Conservation (phyloP, 2,888 invertebrate species). For the Fragum whitleyi region DNA sequence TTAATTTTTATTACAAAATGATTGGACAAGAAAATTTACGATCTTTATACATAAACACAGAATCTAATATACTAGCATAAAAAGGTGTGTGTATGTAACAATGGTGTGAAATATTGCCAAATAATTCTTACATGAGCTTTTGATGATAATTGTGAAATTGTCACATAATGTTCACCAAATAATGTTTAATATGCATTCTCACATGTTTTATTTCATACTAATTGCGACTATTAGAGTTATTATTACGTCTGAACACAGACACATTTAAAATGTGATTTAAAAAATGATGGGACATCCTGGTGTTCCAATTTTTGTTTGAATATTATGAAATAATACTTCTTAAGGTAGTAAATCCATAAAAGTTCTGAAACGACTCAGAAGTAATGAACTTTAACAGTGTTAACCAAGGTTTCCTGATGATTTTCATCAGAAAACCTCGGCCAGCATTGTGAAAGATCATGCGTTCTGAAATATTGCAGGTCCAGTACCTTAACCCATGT, state of each 20-base stretch:
- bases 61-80: conserved; percentile 3
- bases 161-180: conserved; percentile 50
- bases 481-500: too few species aligned
- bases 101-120: conserved; percentile 51
- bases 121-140: conserved; percentile 50
- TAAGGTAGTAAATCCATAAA: too few species aligned
- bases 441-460: too few species aligned
- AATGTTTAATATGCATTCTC: conserved; percentile 52
- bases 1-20: conserved; percentile 53
- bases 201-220: conserved; percentile 51
- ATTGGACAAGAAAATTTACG: conserved; percentile 27
- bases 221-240: conserved; percentile 33
- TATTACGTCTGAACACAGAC: conserved; percentile 22
- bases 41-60: background rate
- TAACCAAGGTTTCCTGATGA: too few species aligned
- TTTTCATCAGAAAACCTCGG: too few species aligned
- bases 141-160: conserved; percentile 62
- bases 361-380: too few species aligned
- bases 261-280: conserved; percentile 10
- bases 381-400: too few species aligned
- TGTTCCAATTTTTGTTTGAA: background rate
- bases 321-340: too few species aligned
- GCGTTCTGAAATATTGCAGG: too few species aligned
- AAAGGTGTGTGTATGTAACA: conserved; percentile 5
- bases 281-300: background rate